phyloP scores from a whole-genome alignment of 2,113 vertebrate species.

The Ornithorhynchus anatinus region DNA sequence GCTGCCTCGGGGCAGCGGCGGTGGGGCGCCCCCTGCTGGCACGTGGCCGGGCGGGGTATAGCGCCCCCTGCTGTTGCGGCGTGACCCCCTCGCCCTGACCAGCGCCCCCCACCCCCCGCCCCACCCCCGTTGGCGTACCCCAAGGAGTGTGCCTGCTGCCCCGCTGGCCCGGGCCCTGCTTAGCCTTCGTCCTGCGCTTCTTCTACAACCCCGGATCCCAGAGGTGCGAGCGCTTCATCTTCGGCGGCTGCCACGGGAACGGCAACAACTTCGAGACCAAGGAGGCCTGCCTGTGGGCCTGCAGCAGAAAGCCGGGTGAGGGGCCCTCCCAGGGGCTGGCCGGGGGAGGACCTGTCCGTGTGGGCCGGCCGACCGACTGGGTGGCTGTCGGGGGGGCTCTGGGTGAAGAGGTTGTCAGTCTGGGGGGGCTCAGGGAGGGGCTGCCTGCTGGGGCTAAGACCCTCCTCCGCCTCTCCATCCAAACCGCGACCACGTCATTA shows the following conservation, averaged over 20 bases:
- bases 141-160: conserved; percentile 45
- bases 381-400: no score
- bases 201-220: conserved; percentile 10
- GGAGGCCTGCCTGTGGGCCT: background rate
- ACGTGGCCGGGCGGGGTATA: accelerated
- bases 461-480: no score
- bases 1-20: accelerated
- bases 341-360: no score
- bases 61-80: accelerated
- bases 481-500: no score
- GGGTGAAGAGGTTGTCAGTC: no score
- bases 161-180: background rate
- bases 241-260: conserved; percentile 44
- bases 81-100: background rate
- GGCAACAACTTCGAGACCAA: conserved; percentile 44
- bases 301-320: background rate
- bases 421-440: no score
- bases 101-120: background rate
- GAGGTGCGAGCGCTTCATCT: conserved; percentile 33
- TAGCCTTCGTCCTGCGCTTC: accelerated
- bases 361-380: no score
- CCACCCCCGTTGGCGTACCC: no score
- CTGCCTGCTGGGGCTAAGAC: no score
- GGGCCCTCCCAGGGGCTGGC: no score
- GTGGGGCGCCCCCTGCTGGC: accelerated